Base-by-base conservation (phyloP, 1,140 invertebrate genomes). In the Pteromalus puparum region DNA sequence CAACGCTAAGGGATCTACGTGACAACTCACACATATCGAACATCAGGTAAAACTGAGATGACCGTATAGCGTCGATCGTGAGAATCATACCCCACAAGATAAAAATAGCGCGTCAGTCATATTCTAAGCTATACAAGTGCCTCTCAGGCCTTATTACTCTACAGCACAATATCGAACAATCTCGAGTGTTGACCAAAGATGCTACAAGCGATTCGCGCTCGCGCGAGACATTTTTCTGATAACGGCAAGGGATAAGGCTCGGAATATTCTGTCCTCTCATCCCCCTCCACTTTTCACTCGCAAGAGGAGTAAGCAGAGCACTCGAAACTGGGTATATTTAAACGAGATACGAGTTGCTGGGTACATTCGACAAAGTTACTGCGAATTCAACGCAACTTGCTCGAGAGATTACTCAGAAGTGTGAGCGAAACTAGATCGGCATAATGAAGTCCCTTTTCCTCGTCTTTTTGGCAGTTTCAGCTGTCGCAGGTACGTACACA, bases 131-230 rank as follows among this genome's bases (percentile, higher is more conserved):
- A 75, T 75, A 72, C 24, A 79, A 79, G 61, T 34, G 9, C 15
- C 28, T 80, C 30, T 73, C 21, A 34, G 34, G 18, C 34, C 53
- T 53, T 53, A 61, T 61, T 61, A n/a, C 46, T 42, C 21, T 3
- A 42, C 34, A 3, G 30, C 6, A 13, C 34, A 73, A 30, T 73
- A 73, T 68, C 65, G 15, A 26, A 48, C 28, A 72, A 80, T 80
- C 78, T 80, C 24, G 10, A 80, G 78, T 70, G 28, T 68, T 80
- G 34, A 6, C 34, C 78, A 72, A 72, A 70, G 65, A 79, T 61
- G 6, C 18, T 21, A 61, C 53, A n/a, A 18, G 21, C 21, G 53
- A 61, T 61, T 61, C 53, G 21, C 21, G 38, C 30, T 34, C 30
- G 30, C 30, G 30, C 30, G 30, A 34, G 18, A n/a, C 6, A n/a